Evolutionary conservation across 2,888 invertebrate genomes (phyloP), one percentile per base, ranked within the genome.

Genomic region (Agonopterix subpropinquella): DNA sequence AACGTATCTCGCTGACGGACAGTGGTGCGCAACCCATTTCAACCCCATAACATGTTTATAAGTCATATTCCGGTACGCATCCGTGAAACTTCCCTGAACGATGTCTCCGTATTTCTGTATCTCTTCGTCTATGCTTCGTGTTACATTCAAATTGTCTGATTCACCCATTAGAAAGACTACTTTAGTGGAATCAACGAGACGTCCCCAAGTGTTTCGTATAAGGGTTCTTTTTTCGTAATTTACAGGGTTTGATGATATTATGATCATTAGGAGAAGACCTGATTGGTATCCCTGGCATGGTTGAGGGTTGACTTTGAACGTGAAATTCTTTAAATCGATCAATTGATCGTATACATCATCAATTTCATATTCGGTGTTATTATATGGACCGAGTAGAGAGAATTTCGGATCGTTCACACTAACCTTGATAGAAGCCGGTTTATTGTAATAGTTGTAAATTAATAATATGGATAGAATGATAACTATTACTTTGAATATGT

Each of bases 11-110:
- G 93, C 94, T 39, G 86, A 80, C 0, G 91, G 87, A 70, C 96
- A 96, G 64, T 92, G 90, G 61, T 92, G 92, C 1, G 90, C 80
- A 13, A 92, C 91, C 93, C 95, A 96, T 67, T 95, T 95, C 43
- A 96, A 83, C 0, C 92, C 93, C 91, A 95, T 95, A 5, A 94
- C 92, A 72, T 96, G 95, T 67, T 96, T 96, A 63, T 95, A 93
- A 0, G 96, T 96, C 79, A 96, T 90, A 73, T 96, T 96, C 46
- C 92, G 89, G 66, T 96, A 96, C 0, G 92, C 90, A 77, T 96
- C 96, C 41, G 89, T 58, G 64, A 95, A 96, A 51, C 89, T 92
- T 0, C 95, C 96, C 67, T 95, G 94, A 11, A 96, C 89, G 47
- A 96, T 84, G 65, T 96, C 96, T 0, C 87, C 86, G 62, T 91